Evolutionary conservation across 2,113 vertebrate species (phyloP), one percentile per base, ranked within the genome.

Genomic region (Callopanchax toddi): DNA sequence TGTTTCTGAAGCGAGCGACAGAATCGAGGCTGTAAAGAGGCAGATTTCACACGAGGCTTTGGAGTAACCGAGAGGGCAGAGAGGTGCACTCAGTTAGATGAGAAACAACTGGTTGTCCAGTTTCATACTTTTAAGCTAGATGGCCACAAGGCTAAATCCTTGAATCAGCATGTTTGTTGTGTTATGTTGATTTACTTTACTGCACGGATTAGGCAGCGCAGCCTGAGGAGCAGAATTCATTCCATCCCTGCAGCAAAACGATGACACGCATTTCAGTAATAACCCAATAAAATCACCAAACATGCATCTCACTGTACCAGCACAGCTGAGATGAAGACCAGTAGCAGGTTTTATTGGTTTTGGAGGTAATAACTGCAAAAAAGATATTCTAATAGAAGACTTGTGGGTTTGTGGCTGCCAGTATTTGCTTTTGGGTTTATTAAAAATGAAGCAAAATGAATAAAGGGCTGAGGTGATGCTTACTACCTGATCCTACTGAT

Each of bases 331-430:
- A 66, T 12, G 16, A 43, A 58, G 61, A 46, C 48, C 53, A 67
- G 23, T 12, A 32, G 36, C 57, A 15, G 2, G 26, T 57, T 73
- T 72, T 39, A 82, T 67, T 67, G 62, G 42, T 60, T 61, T 50
- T 62, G 68, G 32, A 67, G 58, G 65, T 66, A 81, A 71, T 74
- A 66, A 80, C 54, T 55, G 56, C 67, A 49, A 26, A 59, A n/a
- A n/a, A n/a, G n/a, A n/a, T n/a, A n/a, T n/a, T n/a, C n/a, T n/a
- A n/a, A n/a, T n/a, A n/a, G n/a, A n/a, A n/a, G n/a, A 63, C 48
- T 45, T 11, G 21, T 37, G 17, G 42, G 50, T 72, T 74, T 46
- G 42, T 45, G 36, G 56, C 57, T 53, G 49, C 40, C 6, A 3
- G 29, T 3, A 9, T 32, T 32, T 26, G 3, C 26, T 4, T n/a